phyloP scores from a whole-genome alignment of 2,113 vertebrate genomes.

The Lipophrys pholis region DNA sequence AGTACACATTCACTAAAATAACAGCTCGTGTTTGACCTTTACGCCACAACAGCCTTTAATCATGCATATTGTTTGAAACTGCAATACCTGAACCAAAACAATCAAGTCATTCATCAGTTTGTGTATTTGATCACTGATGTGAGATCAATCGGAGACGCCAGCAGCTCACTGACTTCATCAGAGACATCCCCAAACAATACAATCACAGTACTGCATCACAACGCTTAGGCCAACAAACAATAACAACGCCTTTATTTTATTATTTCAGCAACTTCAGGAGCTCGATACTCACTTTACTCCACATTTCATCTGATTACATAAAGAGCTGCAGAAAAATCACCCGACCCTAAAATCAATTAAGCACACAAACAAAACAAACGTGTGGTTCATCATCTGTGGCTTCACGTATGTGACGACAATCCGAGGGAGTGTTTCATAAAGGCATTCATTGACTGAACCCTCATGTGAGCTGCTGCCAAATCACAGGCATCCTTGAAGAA shows the following conservation, averaged over 20 bases:
- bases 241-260: constrained; percentile 25
- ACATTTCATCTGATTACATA: constrained; percentile 45
- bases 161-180: constrained; percentile 59
- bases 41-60: not conserved
- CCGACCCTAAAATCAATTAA: constrained; percentile 43
- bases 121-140: not conserved
- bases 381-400: not conserved
- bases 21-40: not conserved
- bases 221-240: constrained; percentile 27
- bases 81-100: too few relatives aligned
- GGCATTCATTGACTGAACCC: not conserved
- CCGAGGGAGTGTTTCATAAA: not conserved
- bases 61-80: not conserved
- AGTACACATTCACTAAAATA: too few relatives aligned
- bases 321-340: constrained; percentile 26
- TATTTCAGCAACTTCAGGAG: constrained; percentile 18
- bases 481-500: constrained; percentile 6
- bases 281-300: constrained; percentile 41
- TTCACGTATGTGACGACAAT: not conserved
- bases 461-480: not conserved
- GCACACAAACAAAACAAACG: constrained; percentile 42
- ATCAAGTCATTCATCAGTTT: constrained; percentile 4
- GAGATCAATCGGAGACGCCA: constrained; percentile 36
- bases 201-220: constrained; percentile 36
- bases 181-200: constrained; percentile 71